These are phyloP conservation scores for Limnodromus scolopaceus DNA, from an alignment of 2,797 vertebrate species.

Conservation along the genomic window DNA sequence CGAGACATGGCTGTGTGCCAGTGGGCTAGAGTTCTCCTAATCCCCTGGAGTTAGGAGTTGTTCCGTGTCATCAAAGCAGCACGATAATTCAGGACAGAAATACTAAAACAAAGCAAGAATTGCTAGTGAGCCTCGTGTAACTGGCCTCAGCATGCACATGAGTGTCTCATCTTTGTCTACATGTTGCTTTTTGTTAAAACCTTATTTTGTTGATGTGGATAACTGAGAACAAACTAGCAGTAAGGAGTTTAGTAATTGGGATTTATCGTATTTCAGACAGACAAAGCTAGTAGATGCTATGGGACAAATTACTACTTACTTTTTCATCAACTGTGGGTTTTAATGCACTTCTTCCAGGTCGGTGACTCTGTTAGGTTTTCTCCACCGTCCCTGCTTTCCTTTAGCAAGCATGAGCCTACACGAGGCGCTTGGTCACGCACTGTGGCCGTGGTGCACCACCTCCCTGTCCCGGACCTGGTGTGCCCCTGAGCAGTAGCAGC, in stretches of 20 bases:
- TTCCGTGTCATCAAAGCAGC: background rate
- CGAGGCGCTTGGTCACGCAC: fast-evolving
- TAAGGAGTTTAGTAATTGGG: background rate
- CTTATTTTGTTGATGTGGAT: background rate
- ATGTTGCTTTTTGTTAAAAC: background rate
- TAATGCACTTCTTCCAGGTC: background rate
- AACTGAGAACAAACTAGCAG: background rate
- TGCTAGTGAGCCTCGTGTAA: background rate
- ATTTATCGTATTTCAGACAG: background rate
- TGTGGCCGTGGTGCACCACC: fast-evolving
- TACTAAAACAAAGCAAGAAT: background rate
- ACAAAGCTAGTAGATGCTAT: background rate
- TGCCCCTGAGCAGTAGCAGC: fast-evolving
- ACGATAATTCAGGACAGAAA: background rate
- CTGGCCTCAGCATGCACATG: background rate
- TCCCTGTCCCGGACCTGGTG: fast-evolving
- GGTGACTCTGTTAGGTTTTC: background rate
- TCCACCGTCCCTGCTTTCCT: background rate
- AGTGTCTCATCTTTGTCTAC: background rate
- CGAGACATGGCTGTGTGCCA: background rate
- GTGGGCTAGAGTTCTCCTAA: background rate
- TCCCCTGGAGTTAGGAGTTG: background rate
- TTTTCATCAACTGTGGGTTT: background rate
- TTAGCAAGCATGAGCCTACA: fast-evolving
- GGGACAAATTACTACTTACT: background rate